Conservation (phyloP, 2,797 vertebrate genomes). For the Alauda arvensis region DNA sequence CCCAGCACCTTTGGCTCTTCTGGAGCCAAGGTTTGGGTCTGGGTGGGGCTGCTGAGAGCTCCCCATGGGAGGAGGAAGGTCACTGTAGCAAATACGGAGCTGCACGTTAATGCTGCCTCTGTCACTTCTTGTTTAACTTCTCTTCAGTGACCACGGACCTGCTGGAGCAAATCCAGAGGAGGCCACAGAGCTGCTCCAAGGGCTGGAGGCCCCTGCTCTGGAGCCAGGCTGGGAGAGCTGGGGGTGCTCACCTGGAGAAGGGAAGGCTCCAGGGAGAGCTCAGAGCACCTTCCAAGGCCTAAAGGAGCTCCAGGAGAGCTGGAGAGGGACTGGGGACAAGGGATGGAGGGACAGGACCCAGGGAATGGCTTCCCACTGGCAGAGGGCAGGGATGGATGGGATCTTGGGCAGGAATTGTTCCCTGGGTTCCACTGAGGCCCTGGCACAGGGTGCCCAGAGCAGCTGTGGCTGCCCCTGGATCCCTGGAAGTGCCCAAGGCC, state of each 20-base stretch:
- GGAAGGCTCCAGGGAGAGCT: not conserved
- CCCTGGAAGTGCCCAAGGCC: not conserved
- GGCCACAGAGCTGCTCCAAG: rapidly evolving
- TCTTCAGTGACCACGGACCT: not conserved
- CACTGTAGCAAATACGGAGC: not conserved
- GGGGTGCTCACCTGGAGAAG: not conserved
- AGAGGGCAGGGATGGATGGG: not conserved
- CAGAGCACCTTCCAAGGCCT: rapidly evolving
- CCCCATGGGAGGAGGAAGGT: not conserved
- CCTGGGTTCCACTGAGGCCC: no score
- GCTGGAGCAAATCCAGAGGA: not conserved
- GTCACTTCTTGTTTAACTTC: not conserved
- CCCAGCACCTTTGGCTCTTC: not conserved
- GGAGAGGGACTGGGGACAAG: not conserved
- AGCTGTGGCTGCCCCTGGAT: not conserved
- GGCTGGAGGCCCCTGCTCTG: not conserved
- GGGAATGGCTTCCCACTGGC: not conserved
- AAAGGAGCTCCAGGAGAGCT: not conserved
- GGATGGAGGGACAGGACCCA: not conserved
- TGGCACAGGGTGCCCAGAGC: not conserved
- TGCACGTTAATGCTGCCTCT: not conserved
- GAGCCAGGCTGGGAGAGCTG: not conserved
- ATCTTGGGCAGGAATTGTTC: not conserved
- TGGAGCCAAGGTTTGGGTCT: not conserved
- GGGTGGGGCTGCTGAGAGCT: not conserved